These are phyloP conservation scores for Paramormyrops kingsleyae DNA, from an alignment of 2,113 vertebrate genomes.

Conservation along the genomic window DNA sequence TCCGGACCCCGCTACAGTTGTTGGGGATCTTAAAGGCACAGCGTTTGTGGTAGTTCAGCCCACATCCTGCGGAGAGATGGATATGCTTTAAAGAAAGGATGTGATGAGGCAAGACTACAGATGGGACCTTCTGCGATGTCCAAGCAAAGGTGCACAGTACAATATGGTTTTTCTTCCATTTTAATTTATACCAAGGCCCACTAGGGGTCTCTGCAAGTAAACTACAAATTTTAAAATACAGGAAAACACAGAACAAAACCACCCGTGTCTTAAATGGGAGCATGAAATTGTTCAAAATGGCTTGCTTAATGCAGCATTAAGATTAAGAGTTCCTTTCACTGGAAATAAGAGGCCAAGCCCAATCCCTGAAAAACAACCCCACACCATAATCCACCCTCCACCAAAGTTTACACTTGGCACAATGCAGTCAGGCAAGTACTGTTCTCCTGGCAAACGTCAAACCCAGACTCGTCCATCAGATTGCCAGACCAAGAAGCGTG, in stretches of 20 bases:
- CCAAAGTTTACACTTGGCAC: too few relatives aligned
- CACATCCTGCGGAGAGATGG: slow-evolving; percentile 66
- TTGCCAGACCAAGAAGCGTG: too few relatives aligned
- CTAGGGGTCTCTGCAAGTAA: neutral
- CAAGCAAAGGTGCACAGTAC: neutral
- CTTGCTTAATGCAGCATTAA: too few relatives aligned
- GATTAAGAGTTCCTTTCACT: too few relatives aligned
- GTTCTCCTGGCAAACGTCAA: too few relatives aligned
- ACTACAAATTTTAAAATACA: neutral
- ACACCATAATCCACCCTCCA: too few relatives aligned
- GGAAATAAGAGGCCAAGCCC: too few relatives aligned
- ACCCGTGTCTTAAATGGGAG: neutral
- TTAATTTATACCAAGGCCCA: neutral
- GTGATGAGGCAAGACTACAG: neutral
- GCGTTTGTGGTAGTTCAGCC: slow-evolving; percentile 86
- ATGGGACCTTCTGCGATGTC: neutral
- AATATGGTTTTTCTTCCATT: neutral
- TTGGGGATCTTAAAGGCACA: slow-evolving; percentile 92
- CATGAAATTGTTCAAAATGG: too few relatives aligned
- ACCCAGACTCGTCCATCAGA: too few relatives aligned
- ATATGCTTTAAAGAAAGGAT: neutral
- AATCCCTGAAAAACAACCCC: too few relatives aligned
- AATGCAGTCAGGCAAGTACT: too few relatives aligned
- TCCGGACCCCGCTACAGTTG: slow-evolving; percentile 83
- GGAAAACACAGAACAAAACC: neutral